A percentile compares a stretch with the other conserved stretches of the same genome.
These are phyloP conservation scores for Elegia similella DNA, from an alignment of 2,888 invertebrate genomes.

Conservation along the genomic window DNA sequence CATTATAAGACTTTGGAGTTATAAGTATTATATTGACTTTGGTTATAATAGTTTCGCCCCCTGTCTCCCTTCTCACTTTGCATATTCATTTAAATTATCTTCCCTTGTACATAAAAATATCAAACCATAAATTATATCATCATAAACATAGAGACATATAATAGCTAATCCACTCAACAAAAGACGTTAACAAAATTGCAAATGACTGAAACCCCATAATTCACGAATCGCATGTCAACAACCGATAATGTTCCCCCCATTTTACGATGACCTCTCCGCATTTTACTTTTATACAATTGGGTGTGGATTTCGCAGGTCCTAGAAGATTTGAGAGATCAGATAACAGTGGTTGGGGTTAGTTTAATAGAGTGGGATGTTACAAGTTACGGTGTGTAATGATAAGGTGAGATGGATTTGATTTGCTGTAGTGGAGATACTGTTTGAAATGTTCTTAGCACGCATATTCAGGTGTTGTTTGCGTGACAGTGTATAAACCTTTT, in stretches of 20 bases:
- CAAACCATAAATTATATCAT: not conserved
- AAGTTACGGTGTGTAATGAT: conserved; percentile 7
- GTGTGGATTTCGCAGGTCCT: not conserved
- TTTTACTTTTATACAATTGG: no score
- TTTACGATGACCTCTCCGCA: conserved; percentile 2
- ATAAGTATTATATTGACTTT: no score
- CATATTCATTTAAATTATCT: no score
- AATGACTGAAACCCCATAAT: conserved; percentile 58
- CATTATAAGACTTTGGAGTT: no score
- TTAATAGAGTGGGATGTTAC: conserved; percentile 45
- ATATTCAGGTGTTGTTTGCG: not conserved
- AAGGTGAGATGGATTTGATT: conserved; percentile 12
- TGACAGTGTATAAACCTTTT: not conserved
- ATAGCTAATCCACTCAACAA: conserved; percentile 38
- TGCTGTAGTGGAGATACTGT: conserved; percentile 6
- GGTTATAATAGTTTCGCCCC: no score
- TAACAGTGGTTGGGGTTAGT: conserved; percentile 24
- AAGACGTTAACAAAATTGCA: conserved; percentile 41
- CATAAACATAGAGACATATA: conserved; percentile 11
- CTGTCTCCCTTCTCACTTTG: no score
- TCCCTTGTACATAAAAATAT: not conserved
- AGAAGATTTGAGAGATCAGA: conserved; percentile 25
- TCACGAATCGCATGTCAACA: conserved; percentile 66
- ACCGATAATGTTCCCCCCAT: conserved; percentile 39
- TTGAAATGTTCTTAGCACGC: conserved; percentile 1